Evolutionary conservation across 2,113 vertebrate species (phyloP).

Genomic region (Natator depressus): DNA sequence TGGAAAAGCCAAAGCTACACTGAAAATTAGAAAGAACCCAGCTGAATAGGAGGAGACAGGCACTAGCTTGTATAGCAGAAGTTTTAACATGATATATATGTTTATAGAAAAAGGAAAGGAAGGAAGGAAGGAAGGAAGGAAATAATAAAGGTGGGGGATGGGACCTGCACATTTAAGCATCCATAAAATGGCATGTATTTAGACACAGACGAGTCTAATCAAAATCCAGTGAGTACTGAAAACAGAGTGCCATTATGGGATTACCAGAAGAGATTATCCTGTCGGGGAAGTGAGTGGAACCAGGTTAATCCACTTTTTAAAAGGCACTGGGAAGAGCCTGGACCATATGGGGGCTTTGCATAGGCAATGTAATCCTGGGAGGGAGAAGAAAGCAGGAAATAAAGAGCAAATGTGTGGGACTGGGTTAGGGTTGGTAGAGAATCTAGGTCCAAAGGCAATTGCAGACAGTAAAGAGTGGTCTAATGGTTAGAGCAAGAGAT

Average conservation of each 20-base stretch:
- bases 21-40: background rate
- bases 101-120: constrained; percentile 15
- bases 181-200: background rate
- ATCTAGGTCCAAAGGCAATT: background rate
- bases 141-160: background rate
- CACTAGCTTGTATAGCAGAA: background rate
- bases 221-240: constrained; percentile 29
- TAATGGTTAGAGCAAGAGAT: background rate
- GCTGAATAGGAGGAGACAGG: background rate
- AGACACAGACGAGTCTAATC: constrained; percentile 3
- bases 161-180: background rate
- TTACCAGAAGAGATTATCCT: constrained; percentile 59
- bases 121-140: no score
- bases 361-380: background rate
- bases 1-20: background rate
- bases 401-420: background rate
- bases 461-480: background rate
- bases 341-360: background rate
- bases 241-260: constrained; percentile 51
- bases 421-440: background rate
- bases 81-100: background rate
- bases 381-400: background rate
- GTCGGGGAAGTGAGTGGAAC: constrained; percentile 49
- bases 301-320: constrained; percentile 47
- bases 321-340: background rate